These are phyloP conservation scores for Falco columbarius DNA, from an alignment of 2,797 vertebrate species.

Conservation along the genomic window DNA sequence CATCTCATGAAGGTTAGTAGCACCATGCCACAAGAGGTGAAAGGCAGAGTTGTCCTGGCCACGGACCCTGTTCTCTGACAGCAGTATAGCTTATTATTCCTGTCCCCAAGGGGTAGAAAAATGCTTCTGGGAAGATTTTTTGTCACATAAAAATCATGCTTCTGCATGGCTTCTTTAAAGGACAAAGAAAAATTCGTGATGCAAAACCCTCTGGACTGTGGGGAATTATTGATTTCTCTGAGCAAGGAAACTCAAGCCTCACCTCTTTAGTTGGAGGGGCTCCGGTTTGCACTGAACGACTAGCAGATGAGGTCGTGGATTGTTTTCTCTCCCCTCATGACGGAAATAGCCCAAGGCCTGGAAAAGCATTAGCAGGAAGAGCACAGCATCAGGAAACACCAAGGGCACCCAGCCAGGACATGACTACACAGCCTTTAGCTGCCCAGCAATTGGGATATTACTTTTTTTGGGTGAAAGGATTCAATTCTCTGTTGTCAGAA, in stretches of 20 bases:
- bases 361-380: conserved; percentile 52
- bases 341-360: conserved; percentile 39
- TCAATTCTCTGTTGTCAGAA: not conserved
- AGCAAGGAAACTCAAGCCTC: not conserved
- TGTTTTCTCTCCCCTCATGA: conserved; percentile 7
- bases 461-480: not conserved
- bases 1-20: not conserved
- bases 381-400: not conserved
- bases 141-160: not conserved
- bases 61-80: not conserved
- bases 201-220: not conserved
- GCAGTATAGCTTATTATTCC: not conserved
- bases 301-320: not conserved
- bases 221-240: not conserved
- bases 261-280: not conserved
- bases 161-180: not conserved
- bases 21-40: not conserved
- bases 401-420: conserved; percentile 19
- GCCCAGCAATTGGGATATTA: not conserved
- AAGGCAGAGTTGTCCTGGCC: not conserved
- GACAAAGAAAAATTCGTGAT: not conserved
- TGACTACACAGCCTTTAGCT: not conserved
- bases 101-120: not conserved
- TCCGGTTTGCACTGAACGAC: not conserved
- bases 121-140: not conserved